Evolutionary conservation across 2,888 invertebrate species (phyloP).

Genomic region (Tigriopus californicus): DNA sequence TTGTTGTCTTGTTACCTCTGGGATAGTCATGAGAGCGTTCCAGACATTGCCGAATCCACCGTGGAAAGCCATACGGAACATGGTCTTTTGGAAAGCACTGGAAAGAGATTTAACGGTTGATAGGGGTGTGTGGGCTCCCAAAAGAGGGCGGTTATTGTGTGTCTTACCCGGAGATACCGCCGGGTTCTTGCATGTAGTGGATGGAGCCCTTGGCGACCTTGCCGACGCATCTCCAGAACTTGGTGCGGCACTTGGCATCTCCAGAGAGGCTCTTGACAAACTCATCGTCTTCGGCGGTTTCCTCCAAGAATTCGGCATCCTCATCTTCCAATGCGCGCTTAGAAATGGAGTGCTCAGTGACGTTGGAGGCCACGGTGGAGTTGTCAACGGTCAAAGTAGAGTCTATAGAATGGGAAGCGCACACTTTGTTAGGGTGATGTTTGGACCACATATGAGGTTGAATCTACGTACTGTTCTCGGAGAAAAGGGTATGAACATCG

Average conservation of each 20-base stretch:
- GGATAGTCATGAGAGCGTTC: slow-evolving; percentile 7
- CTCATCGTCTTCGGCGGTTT: neutral
- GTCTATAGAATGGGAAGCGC: neutral
- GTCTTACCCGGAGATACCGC: neutral
- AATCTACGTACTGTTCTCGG: too few species aligned
- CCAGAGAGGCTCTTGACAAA: neutral
- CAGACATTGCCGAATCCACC: slow-evolving; percentile 7
- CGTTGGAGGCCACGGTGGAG: neutral
- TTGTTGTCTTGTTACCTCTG: slow-evolving; percentile 7
- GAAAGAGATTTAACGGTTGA: neutral
- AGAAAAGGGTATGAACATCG: neutral
- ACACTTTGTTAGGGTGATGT: too few species aligned
- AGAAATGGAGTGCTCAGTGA: neutral
- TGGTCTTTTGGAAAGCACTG: neutral
- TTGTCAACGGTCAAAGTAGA: neutral
- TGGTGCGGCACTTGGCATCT: neutral
- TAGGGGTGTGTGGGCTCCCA: too few species aligned
- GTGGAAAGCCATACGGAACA: slow-evolving; percentile 14
- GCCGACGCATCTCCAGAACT: slow-evolving; percentile 9
- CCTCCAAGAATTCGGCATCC: too few species aligned
- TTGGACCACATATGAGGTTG: too few species aligned
- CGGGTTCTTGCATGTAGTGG: slow-evolving; percentile 11
- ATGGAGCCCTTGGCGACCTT: neutral
- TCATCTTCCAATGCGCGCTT: neutral
- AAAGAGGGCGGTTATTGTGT: neutral